A percentile compares a stretch with the other conserved stretches of the same genome.
phyloP scores from a whole-genome alignment of 2,113 vertebrate species.

The Oophaga pumilio region DNA sequence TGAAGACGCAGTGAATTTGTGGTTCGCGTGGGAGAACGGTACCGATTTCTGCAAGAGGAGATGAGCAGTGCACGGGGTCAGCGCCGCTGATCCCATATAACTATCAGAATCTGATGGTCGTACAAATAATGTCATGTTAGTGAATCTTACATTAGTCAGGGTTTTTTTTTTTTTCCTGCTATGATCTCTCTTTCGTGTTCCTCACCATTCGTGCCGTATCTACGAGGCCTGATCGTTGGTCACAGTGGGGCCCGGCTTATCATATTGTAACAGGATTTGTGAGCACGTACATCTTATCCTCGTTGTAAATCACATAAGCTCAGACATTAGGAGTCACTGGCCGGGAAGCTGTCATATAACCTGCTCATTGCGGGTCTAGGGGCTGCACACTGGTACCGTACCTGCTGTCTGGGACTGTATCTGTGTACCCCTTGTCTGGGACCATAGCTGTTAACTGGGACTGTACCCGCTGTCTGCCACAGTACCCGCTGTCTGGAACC shows the following conservation, averaged over 20 bases:
- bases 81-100: not conserved
- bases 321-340: conserved; percentile 67
- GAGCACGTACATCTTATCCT: conserved; percentile 63
- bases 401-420: conserved; percentile 49
- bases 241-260: conserved; percentile 53
- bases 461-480: no score
- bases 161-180: not conserved
- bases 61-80: not conserved
- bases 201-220: not conserved
- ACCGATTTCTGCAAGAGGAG: not conserved
- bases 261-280: conserved; percentile 67
- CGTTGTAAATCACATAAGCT: conserved; percentile 70
- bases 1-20: not conserved
- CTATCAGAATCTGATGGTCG: no score
- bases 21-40: no score
- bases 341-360: conserved; percentile 67
- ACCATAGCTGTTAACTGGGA: no score
- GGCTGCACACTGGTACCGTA: conserved; percentile 60
- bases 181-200: not conserved
- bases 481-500: no score
- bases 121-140: no score
- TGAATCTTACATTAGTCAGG: no score
- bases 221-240: not conserved
- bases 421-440: no score
- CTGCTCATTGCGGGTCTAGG: conserved; percentile 66